Conservation (phyloP, 2,113 vertebrate genomes). For the Scomber scombrus region DNA sequence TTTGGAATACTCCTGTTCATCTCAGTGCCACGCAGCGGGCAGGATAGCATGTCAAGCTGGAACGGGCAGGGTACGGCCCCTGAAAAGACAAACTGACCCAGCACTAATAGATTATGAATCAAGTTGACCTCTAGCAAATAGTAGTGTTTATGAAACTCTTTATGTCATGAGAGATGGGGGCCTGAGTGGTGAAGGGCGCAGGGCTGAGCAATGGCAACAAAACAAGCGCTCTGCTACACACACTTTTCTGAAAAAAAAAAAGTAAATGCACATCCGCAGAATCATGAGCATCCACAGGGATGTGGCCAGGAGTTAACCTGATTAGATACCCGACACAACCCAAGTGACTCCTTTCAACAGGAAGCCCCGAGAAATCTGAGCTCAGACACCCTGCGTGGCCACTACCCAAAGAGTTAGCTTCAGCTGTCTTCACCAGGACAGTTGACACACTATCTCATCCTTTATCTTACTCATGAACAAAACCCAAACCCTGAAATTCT, state of each 20-base stretch:
- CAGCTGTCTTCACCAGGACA: no score
- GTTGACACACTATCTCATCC: no score
- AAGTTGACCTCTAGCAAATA: conserved; percentile 53
- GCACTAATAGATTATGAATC: conserved; percentile 67
- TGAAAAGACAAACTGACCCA: conserved; percentile 69
- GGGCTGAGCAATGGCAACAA: conserved; percentile 27
- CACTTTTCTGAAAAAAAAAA: conserved; percentile 6
- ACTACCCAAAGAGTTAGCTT: no score
- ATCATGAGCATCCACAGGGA: conserved; percentile 9
- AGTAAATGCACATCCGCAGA: conserved; percentile 14
- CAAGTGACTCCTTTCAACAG: not conserved
- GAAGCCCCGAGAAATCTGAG: no score
- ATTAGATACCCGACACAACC: not conserved
- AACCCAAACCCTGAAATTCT: no score
- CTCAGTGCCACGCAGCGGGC: conserved; percentile 6
- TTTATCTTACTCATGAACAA: no score
- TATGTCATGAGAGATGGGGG: conserved; percentile 35
- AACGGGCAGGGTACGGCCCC: conserved; percentile 3
- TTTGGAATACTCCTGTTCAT: conserved; percentile 6
- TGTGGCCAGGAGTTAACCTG: not conserved
- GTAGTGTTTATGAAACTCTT: conserved; percentile 53
- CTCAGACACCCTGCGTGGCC: no score
- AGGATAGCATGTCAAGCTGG: conserved; percentile 25
- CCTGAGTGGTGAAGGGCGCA: conserved; percentile 14
- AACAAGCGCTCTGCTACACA: conserved; percentile 26